phyloP scores from a whole-genome alignment of 2,113 vertebrate genomes.

The Oreochromis tanganicae region DNA sequence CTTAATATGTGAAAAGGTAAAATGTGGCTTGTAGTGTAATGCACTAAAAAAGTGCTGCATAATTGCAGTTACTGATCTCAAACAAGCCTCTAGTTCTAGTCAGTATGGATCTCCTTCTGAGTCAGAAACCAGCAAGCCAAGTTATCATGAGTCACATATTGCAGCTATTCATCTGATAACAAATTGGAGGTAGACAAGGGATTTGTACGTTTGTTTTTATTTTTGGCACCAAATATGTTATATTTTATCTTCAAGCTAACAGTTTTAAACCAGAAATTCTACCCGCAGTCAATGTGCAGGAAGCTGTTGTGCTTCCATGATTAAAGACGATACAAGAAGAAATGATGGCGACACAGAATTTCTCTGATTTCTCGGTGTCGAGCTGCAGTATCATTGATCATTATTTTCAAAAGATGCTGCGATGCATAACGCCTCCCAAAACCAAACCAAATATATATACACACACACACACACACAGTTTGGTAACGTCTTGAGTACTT shows the following conservation, averaged over 20 bases:
- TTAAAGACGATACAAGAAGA: not conserved
- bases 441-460: not conserved
- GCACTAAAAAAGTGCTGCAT: not conserved
- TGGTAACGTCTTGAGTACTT: not conserved
- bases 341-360: not conserved
- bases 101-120: not conserved
- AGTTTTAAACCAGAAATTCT: not conserved
- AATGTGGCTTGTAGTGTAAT: not conserved
- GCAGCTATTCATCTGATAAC: not conserved
- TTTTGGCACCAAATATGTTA: slow-evolving; percentile 18
- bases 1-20: not conserved
- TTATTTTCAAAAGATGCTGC: not conserved
- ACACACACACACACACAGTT: not conserved
- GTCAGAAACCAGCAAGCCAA: not conserved
- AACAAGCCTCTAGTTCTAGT: not conserved
- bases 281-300: not conserved
- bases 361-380: not conserved
- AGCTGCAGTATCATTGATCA: not conserved
- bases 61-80: not conserved
- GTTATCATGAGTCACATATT: not conserved
- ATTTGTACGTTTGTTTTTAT: not conserved
- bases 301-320: not conserved
- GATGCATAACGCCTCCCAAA: not conserved
- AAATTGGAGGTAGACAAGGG: not conserved
- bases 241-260: not conserved